Evolutionary conservation across 1,140 invertebrate genomes (phyloP).

Genomic region (Copidosoma floridanum): DNA sequence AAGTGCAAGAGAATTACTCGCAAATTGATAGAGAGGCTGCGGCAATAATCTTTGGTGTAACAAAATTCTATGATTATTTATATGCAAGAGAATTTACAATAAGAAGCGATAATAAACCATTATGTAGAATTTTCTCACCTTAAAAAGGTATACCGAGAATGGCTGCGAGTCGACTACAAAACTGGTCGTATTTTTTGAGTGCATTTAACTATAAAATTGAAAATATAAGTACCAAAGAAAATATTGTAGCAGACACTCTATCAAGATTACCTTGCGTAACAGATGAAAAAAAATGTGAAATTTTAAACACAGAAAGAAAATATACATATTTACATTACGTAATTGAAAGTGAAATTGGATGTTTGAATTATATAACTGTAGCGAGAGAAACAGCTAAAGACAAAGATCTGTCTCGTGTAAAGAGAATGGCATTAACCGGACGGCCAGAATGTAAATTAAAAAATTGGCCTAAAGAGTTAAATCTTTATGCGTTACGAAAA

Average conservation of each 20-base stretch:
- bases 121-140: neutral
- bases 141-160: slow-evolving; percentile 15
- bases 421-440: neutral
- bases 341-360: slow-evolving; percentile 1
- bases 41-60: neutral
- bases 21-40: neutral
- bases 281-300: neutral
- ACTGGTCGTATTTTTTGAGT: slow-evolving; percentile 19
- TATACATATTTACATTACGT: slow-evolving; percentile 15
- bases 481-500: slow-evolving; percentile 1
- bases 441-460: neutral
- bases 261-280: neutral
- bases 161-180: slow-evolving; percentile 21
- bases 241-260: slow-evolving; percentile 12
- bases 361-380: slow-evolving; percentile 1
- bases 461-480: neutral
- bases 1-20: neutral
- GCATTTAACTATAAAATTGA: slow-evolving; percentile 18
- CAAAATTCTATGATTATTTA: neutral
- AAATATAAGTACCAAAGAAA: slow-evolving; percentile 4
- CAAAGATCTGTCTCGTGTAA: neutral
- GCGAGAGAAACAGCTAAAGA: neutral
- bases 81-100: slow-evolving; percentile 7
- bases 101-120: slow-evolving; percentile 1
- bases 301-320: neutral